Percentiles rank a stretch among this genome's conserved stretches.
These are phyloP conservation scores for Dysidea cf. avara DNA, from an alignment of 37 sponge, comb jelly and placozoan species.

Conservation along the genomic window DNA sequence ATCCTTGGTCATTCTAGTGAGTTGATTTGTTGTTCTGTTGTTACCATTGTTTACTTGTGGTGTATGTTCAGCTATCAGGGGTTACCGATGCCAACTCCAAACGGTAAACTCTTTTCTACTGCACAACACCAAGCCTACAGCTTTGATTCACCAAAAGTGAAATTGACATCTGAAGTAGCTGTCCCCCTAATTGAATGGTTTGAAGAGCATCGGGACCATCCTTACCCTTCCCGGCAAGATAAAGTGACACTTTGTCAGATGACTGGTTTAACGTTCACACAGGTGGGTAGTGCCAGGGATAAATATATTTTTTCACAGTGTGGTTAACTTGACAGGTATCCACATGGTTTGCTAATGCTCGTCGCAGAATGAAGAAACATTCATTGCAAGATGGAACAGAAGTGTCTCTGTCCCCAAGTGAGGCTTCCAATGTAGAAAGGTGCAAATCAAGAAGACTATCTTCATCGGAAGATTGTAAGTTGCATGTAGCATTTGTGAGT, in stretches of 20 bases:
- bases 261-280: constrained; percentile 80
- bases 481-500: no score
- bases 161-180: constrained; percentile 84
- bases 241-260: constrained; percentile 74
- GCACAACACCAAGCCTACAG: not conserved
- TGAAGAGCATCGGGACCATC: constrained; percentile 86
- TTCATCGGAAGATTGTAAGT: constrained; percentile 14
- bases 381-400: constrained; percentile 31
- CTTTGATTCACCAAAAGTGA: constrained; percentile 71
- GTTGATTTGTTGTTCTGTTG: no score
- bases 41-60: no score
- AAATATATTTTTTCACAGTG: no score
- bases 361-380: constrained; percentile 71
- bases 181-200: constrained; percentile 77
- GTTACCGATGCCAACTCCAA: no score
- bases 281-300: constrained; percentile 40
- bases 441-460: constrained; percentile 23
- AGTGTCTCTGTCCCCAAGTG: no score
- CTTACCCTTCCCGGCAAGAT: constrained; percentile 80
- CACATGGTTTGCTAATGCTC: constrained; percentile 85
- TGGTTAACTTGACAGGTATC: constrained; percentile 50
- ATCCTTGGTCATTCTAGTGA: no score
- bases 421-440: no score
- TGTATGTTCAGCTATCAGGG: no score
- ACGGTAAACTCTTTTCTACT: not conserved